Base-by-base conservation (phyloP, 2,888 invertebrate species). In the Linnaemya vulpina region DNA sequence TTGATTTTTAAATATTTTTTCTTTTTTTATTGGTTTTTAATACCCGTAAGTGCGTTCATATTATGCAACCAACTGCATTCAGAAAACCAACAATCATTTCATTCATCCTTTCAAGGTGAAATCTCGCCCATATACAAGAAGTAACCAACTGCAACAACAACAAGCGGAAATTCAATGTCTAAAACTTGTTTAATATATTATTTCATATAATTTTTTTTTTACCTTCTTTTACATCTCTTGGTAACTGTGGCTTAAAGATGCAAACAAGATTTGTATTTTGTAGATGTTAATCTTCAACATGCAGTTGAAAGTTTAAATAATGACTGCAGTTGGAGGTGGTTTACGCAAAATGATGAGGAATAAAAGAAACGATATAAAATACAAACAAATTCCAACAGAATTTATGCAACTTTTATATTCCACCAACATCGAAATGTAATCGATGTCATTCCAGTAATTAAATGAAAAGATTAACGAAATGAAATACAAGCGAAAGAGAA, bases 51-150 rank as follows among this genome's bases (percentile, higher is more conserved):
- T 40, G 63, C 53, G 7, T 71, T 53, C 17, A 30, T 58, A 74
- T 84, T 84, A 84, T 84, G 81, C 77, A 84, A 84, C 65, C 55
- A 58, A 17, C 53, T 25, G 8, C 62, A 51, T 17, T 62, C 51
- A 70, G 15, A 30, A 15, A 70, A 15, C 22, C 46, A 63, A 30
- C 46, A 5, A 49, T 49, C 20, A 17, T 43, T 25, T 53, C 25
- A 78, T 80, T 84, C 84, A 81, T 84, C 84, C 84, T 84, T 84
- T 81, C 84, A 84, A 84, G 84, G 84, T 84, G 81, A 84, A 77
- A 84, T 84, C 40, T 40, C 73, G 76, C 38, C 84, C 70, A 67
- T 75, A 53, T 70, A 43, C 62, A 75, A 43, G 51, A 75, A 43
- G 51, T 68, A 63, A 70, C 10, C 46, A 22, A 13, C 20, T 25